Conservation (phyloP, 2,888 invertebrate species). For the Orthonevra nobilis region DNA sequence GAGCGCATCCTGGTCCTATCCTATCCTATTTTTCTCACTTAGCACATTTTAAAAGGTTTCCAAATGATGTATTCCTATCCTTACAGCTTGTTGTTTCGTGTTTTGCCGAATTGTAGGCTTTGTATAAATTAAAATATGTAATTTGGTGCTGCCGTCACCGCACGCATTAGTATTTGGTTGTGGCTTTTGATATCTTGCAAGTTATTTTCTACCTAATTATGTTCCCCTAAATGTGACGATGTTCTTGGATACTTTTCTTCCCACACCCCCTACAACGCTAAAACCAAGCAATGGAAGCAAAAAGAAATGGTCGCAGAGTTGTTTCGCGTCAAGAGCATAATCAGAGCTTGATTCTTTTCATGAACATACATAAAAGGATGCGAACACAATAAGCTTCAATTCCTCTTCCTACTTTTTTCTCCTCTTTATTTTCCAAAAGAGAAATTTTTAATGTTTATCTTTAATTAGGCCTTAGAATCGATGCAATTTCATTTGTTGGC, state of each 20-base stretch:
- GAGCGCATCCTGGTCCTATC: slow-evolving; percentile 50
- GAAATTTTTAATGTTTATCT: slow-evolving; percentile 57
- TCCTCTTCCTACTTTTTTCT: slow-evolving; percentile 13
- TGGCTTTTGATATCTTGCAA: slow-evolving; percentile 54
- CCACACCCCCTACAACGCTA: no score
- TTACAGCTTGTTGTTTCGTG: not conserved
- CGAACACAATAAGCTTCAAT: slow-evolving; percentile 51
- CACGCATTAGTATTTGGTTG: slow-evolving; percentile 30
- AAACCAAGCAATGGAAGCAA: not conserved
- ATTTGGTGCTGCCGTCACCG: slow-evolving; percentile 33
- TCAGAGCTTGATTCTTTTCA: slow-evolving; percentile 33
- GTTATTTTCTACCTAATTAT: slow-evolving; percentile 57
- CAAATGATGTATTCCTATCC: slow-evolving; percentile 44
- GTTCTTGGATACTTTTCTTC: not conserved
- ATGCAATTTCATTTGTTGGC: slow-evolving; percentile 58
- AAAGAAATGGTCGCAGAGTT: no score
- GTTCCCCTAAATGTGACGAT: slow-evolving; percentile 41
- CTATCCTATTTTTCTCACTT: slow-evolving; percentile 51
- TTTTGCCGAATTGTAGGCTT: slow-evolving; percentile 22
- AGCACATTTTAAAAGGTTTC: slow-evolving; percentile 62
- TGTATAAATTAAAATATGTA: slow-evolving; percentile 58
- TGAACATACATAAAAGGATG: slow-evolving; percentile 25
- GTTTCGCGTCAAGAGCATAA: no score
- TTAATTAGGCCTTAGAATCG: slow-evolving; percentile 63
- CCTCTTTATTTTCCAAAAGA: not conserved